Evolutionary conservation across 1,140 invertebrate genomes (phyloP).

Genomic region (Hyles vespertilio): DNA sequence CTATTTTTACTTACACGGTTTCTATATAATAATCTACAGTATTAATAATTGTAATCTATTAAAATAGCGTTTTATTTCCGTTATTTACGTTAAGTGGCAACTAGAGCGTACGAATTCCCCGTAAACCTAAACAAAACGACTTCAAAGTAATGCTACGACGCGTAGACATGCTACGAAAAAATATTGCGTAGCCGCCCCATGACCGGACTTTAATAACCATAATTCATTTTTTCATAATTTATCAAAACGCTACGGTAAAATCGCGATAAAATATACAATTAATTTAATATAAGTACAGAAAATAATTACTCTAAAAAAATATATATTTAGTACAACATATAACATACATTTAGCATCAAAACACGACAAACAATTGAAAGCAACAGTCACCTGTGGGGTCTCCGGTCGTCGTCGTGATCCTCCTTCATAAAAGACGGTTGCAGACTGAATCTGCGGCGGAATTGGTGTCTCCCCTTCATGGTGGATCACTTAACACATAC

Average conservation of each 20-base stretch:
- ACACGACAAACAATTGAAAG: no score
- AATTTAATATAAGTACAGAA: not conserved
- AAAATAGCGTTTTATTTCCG: no score
- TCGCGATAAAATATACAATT: not conserved
- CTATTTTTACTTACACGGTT: no score
- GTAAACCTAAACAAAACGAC: constrained; percentile 17
- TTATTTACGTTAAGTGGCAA: no score
- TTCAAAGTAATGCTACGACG: constrained; percentile 18
- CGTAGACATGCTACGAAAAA: not conserved
- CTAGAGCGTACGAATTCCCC: no score
- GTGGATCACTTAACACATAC: constrained; percentile 63
- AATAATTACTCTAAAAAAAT: constrained; percentile 7
- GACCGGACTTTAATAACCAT: not conserved
- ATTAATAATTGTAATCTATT: no score
- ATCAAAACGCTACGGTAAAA: no score
- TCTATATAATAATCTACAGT: no score
- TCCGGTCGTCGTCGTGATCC: constrained; percentile 80
- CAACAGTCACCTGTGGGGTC: constrained; percentile 54
- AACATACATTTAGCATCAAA: not conserved
- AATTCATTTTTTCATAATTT: no score
- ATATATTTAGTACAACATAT: constrained; percentile 4
- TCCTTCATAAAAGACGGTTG: constrained; percentile 90
- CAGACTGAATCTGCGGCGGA: constrained; percentile 87
- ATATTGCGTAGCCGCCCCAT: not conserved
- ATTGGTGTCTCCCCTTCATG: constrained; percentile 89